Percentiles rank a stretch among this genome's conserved stretches.
These are phyloP conservation scores for Gobius niger DNA, from an alignment of 2,113 vertebrate genomes.

Conservation along the genomic window DNA sequence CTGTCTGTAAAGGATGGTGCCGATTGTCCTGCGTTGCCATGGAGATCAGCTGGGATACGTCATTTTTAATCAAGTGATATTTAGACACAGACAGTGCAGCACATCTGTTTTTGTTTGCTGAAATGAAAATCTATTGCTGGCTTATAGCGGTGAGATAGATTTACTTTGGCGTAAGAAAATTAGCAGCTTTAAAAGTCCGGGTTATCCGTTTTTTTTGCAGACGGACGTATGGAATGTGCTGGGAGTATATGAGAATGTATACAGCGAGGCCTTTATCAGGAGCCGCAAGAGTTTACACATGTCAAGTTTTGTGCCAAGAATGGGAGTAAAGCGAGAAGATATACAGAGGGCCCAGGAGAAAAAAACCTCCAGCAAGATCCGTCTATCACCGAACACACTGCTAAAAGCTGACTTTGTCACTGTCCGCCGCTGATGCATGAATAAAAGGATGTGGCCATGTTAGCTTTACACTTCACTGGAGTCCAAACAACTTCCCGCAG, in stretches of 20 bases:
- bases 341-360: not conserved
- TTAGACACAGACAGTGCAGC: too few relatives aligned
- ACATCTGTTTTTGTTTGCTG: too few relatives aligned
- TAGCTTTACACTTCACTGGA: conserved; percentile 2
- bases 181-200: too few relatives aligned
- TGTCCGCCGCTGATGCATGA: conserved; percentile 1
- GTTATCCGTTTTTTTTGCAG: too few relatives aligned
- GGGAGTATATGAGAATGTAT: not conserved
- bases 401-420: conserved; percentile 5
- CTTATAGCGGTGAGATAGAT: too few relatives aligned
- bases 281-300: not conserved
- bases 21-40: too few relatives aligned
- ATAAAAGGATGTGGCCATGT: conserved; percentile 4
- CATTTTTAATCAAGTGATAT: too few relatives aligned
- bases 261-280: not conserved
- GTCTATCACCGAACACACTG: not conserved
- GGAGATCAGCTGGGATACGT: too few relatives aligned
- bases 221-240: not conserved
- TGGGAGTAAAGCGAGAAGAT: not conserved
- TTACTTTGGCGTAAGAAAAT: too few relatives aligned
- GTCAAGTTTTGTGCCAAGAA: conserved; percentile 1
- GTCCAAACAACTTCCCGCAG: not conserved
- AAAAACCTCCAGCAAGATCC: not conserved
- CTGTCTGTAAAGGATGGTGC: too few relatives aligned
- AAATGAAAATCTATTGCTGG: too few relatives aligned